phyloP scores from a whole-genome alignment of 53 echinoderm and acorn worm species.

The Astropecten irregularis region DNA sequence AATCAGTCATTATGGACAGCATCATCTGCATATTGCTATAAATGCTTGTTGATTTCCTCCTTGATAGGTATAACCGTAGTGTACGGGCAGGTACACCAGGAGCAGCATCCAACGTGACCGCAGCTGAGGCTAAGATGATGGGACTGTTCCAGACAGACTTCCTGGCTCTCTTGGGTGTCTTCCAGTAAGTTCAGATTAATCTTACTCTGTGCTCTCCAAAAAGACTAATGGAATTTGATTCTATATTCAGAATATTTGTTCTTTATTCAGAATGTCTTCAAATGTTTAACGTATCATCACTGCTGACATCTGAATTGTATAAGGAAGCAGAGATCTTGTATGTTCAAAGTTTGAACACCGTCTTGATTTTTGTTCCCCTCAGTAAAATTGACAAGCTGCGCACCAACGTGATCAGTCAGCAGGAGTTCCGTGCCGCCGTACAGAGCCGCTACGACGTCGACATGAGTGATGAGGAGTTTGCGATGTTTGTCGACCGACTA shows the following conservation, averaged over 20 bases:
- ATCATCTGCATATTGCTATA: no score
- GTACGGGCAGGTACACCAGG: constrained; percentile 45
- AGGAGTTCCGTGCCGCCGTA: constrained; percentile 92
- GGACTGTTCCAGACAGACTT: constrained; percentile 92
- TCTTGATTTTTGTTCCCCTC: not conserved
- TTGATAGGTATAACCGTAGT: constrained; percentile 49
- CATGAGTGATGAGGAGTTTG: constrained; percentile 83
- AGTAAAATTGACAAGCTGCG: constrained; percentile 96
- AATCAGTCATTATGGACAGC: no score
- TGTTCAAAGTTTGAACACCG: no score
- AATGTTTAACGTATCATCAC: no score
- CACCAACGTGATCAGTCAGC: constrained; percentile 73
- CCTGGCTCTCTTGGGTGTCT: constrained; percentile 78
- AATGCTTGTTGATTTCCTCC: no score
- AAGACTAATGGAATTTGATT: no score
- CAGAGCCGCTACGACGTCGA: constrained; percentile 82
- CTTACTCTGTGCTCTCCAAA: no score
- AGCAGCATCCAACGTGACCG: constrained; percentile 68
- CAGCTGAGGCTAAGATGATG: constrained; percentile 89
- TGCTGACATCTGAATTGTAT: not conserved
- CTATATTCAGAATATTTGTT: no score
- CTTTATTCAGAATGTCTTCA: no score
- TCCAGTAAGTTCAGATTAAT: constrained; percentile 77
- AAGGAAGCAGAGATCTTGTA: no score
- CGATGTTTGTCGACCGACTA: constrained; percentile 81